Evolutionary conservation across 2,113 vertebrate species (phyloP), one percentile per base, ranked within the genome.

Genomic region (Chelonoidis abingdonii): DNA sequence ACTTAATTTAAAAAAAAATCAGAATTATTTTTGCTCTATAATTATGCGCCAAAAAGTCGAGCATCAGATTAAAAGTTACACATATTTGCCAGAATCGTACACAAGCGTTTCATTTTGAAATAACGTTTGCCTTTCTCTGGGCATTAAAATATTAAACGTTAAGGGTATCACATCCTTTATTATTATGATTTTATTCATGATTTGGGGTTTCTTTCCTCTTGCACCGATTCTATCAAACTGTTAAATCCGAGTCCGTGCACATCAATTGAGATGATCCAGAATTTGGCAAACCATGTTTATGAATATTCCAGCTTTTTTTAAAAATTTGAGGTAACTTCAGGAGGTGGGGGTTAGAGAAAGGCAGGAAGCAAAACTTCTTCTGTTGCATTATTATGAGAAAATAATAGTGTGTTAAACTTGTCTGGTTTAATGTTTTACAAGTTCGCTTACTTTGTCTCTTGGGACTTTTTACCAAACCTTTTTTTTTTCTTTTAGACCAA

Each of bases 1-100:
- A 94, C 97, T 97, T 97, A 97, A 97, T 96, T 79, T 97, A 44
- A 44, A 44, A 98, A 96, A 92, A 89, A 93, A 81, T 84, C 87
- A 86, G 83, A 80, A 92, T 97, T 97, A 95, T 97, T 97, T 89
- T 52, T 89, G 92, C 81, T 16, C 29, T 3, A 0, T 89, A 82
- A 93, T 56, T 13, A 79, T 84, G 93, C 88, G 94, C 76, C 87
- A 81, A 17, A 54, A 88, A 93, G 50, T 24, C 19, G 84, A 94
- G 88, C 83, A 25, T 29, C 92, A 49, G 84, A 84, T 10, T 89
- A 72, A 22, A 89, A 92, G 31, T 6, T 79, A 89, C 10, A 7
- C 85, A 4, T 92, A 14, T 1, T 2, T 78, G 80, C 14, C 91
- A 83, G 72, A 93, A 2, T 81, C 52, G 59, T 79, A 94, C 89